These are phyloP conservation scores for Anastrepha ludens DNA, from an alignment of 1,140 invertebrate species.

Conservation along the genomic window DNA sequence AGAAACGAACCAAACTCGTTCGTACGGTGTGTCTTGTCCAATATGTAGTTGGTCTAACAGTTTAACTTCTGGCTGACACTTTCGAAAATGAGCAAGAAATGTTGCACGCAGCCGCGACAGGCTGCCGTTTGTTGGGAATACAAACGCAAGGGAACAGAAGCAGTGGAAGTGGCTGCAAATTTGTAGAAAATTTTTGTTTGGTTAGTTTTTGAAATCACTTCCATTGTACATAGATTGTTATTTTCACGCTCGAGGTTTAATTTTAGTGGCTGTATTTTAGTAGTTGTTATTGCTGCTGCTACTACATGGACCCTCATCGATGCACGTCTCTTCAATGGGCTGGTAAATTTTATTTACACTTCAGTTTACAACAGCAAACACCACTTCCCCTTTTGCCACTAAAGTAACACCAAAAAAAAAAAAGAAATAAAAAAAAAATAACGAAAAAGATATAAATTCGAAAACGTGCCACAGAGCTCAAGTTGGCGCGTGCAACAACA, in stretches of 20 bases:
- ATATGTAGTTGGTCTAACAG: constrained; percentile 27
- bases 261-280: neutral
- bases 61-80: constrained; percentile 42
- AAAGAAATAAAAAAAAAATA: neutral
- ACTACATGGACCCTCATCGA: neutral
- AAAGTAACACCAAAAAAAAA: neutral
- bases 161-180: constrained; percentile 17
- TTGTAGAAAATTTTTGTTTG: constrained; percentile 45
- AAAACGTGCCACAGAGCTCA: constrained; percentile 27
- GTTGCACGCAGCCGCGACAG: neutral
- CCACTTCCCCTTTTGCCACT: neutral
- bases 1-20: neutral
- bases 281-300: neutral
- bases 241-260: neutral
- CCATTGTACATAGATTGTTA: neutral
- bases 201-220: constrained; percentile 45
- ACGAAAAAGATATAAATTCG: neutral
- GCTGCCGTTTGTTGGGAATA: no score
- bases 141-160: neutral
- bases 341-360: neutral
- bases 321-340: neutral
- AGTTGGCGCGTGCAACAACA: neutral
- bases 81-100: neutral
- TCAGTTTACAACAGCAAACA: neutral
- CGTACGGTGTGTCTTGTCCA: neutral